These are phyloP conservation scores for Tenualosa ilisha DNA, from an alignment of 2,797 vertebrate genomes.

Conservation along the genomic window DNA sequence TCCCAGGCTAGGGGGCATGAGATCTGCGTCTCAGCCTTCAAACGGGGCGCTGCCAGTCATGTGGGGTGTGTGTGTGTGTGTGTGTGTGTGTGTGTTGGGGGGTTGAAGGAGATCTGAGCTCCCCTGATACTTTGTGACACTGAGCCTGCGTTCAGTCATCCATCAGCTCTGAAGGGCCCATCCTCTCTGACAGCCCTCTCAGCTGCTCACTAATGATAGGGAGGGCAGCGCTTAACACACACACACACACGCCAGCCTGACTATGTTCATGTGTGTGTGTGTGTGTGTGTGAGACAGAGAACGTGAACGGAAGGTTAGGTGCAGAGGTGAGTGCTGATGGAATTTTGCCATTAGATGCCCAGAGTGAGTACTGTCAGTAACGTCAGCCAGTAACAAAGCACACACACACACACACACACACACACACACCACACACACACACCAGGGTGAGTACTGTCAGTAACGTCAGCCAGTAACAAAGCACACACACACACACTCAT, in stretches of 20 bases:
- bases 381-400: neutral
- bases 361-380: neutral
- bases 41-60: conserved; percentile 16
- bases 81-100: neutral
- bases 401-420: neutral
- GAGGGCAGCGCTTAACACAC: neutral
- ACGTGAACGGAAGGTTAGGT: neutral
- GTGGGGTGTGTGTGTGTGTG: neutral
- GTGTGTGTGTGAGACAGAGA: neutral
- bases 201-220: neutral
- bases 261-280: neutral
- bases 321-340: neutral
- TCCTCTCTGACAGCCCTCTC: neutral
- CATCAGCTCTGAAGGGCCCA: conserved; percentile 1
- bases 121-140: conserved; percentile 8
- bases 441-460: too few species aligned
- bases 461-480: too few species aligned
- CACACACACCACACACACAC: neutral
- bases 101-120: neutral
- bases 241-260: neutral
- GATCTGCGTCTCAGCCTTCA: neutral
- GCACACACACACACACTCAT: neutral
- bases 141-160: neutral
- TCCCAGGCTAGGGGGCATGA: conserved; percentile 2
- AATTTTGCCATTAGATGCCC: neutral